Evolutionary conservation across 1,140 invertebrate genomes (phyloP).

Genomic region (Gonatopus flavifemur): DNA sequence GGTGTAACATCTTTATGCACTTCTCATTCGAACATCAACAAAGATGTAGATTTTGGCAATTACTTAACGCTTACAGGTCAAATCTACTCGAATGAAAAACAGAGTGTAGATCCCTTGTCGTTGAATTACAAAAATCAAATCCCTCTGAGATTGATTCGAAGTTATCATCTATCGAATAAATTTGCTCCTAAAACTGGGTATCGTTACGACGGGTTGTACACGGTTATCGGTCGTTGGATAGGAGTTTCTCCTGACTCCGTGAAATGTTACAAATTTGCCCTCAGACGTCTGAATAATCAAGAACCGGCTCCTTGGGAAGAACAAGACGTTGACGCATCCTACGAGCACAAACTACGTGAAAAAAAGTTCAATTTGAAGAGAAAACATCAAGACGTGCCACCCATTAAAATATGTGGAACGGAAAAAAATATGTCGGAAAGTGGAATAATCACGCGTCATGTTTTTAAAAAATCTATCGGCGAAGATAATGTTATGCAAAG

Average conservation of each 20-base stretch:
- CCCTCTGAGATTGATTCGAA: slow-evolving; percentile 46
- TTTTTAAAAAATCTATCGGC: slow-evolving; percentile 33
- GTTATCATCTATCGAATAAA: slow-evolving; percentile 44
- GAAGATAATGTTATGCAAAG: slow-evolving; percentile 9
- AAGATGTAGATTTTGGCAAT: slow-evolving; percentile 48
- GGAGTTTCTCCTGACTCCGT: slow-evolving; percentile 28
- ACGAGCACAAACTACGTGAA: slow-evolving; percentile 11
- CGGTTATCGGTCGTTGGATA: slow-evolving; percentile 44
- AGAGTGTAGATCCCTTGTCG: slow-evolving; percentile 33
- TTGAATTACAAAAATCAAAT: slow-evolving; percentile 45
- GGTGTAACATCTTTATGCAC: slow-evolving; percentile 50
- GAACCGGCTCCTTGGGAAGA: slow-evolving; percentile 28
- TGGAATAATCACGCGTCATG: slow-evolving; percentile 41
- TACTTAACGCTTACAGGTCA: slow-evolving; percentile 45
- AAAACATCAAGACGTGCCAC: no score
- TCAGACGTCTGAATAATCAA: slow-evolving; percentile 38
- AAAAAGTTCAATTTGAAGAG: slow-evolving; percentile 16
- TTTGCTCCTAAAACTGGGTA: slow-evolving; percentile 51
- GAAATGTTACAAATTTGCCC: slow-evolving; percentile 45
- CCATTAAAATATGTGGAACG: slow-evolving; percentile 4
- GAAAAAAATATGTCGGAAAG: slow-evolving; percentile 24
- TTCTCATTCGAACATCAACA: slow-evolving; percentile 26
- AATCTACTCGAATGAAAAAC: slow-evolving; percentile 21
- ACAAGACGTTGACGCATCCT: background rate
- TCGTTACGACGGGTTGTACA: slow-evolving; percentile 51